These are phyloP conservation scores for Plusia festucae DNA, from an alignment of 2,888 invertebrate species.

Conservation along the genomic window DNA sequence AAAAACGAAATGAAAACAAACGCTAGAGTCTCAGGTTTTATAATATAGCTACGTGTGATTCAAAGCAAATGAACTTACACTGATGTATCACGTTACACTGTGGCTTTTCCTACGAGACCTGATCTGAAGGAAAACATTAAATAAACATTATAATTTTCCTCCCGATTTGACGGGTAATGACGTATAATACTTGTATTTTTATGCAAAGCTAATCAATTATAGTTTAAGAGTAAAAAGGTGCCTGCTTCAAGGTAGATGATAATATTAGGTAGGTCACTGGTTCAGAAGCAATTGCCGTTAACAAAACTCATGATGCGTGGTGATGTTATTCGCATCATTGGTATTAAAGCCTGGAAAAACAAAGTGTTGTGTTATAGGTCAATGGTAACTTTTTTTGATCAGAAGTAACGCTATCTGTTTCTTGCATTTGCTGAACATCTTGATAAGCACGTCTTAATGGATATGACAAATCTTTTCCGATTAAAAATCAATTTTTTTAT, in stretches of 20 bases:
- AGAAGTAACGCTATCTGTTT: no score
- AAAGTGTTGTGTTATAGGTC: no score
- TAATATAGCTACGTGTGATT: slow-evolving; percentile 56
- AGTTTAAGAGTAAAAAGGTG: background rate
- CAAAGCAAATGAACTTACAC: slow-evolving; percentile 62
- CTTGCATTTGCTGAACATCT: no score
- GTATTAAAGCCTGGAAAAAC: background rate
- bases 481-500: no score
- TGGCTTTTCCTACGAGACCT: slow-evolving; percentile 36
- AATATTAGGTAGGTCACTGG: slow-evolving; percentile 1
- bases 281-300: background rate
- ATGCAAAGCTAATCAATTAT: slow-evolving; percentile 4
- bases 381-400: no score
- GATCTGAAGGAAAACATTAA: slow-evolving; percentile 23
- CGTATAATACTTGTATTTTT: slow-evolving; percentile 16
- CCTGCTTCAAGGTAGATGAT: background rate
- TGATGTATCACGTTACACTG: slow-evolving; percentile 30
- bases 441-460: no score
- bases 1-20: slow-evolving; percentile 70
- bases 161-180: slow-evolving; percentile 17
- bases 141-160: slow-evolving; percentile 18
- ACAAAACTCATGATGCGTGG: background rate
- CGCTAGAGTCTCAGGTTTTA: slow-evolving; percentile 66
- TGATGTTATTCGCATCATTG: slow-evolving; percentile 2
- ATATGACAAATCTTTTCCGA: no score